Conservation (phyloP, 2,113 vertebrate species). For the Centropus unirufus region DNA sequence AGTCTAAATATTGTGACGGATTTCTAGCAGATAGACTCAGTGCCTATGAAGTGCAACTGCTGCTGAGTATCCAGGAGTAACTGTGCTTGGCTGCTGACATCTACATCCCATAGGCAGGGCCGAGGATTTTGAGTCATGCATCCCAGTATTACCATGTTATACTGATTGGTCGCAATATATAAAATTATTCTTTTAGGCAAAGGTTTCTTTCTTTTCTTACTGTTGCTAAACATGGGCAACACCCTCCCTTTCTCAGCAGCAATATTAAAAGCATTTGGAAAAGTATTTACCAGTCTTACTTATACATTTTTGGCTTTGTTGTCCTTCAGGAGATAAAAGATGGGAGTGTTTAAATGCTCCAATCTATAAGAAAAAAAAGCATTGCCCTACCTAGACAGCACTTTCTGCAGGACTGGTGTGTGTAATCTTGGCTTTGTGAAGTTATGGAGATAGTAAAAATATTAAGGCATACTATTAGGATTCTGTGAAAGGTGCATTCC, state of each 20-base stretch:
- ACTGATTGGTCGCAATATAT: background rate
- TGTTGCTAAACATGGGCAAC: background rate
- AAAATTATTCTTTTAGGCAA: background rate
- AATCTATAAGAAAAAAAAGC: background rate
- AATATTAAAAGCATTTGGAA: background rate
- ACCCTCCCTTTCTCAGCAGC: background rate
- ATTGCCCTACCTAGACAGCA: background rate
- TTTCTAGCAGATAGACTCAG: slow-evolving; percentile 49
- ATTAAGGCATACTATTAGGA: background rate
- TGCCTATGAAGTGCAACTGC: background rate
- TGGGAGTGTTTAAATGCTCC: background rate
- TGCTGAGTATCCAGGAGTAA: background rate
- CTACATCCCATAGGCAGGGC: background rate
- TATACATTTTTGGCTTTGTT: background rate
- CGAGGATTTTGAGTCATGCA: background rate
- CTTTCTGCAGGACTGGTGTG: background rate
- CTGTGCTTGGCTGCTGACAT: background rate
- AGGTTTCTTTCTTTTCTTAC: background rate
- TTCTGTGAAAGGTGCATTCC: background rate
- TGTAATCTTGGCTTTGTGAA: background rate
- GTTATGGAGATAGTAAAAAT: background rate
- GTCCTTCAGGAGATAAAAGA: background rate
- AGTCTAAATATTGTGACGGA: slow-evolving; percentile 55
- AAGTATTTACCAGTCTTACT: background rate
- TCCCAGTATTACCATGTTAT: background rate